Conservation (phyloP, 2,113 vertebrate species). For the Strix aluco region DNA sequence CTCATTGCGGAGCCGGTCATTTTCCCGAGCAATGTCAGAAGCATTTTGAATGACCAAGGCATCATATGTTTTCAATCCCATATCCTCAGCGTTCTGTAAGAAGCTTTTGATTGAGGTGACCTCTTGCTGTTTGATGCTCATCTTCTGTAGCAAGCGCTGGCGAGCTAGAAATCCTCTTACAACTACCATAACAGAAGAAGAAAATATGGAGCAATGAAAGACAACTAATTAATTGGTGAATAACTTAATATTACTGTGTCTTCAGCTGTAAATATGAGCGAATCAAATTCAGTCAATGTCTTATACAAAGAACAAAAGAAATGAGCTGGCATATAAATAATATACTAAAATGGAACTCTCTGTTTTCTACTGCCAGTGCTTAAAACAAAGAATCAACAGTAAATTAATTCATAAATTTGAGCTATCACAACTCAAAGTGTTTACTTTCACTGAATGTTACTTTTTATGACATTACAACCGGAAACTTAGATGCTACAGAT, state of each 20-base stretch:
- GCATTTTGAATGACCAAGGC: constrained; percentile 93
- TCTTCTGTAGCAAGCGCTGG: constrained; percentile 74
- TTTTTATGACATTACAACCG: neutral
- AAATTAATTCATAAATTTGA: neutral
- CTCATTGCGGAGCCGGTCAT: constrained; percentile 84
- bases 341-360: neutral
- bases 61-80: constrained; percentile 87
- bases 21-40: constrained; percentile 89
- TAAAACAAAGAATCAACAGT: neutral
- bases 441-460: neutral
- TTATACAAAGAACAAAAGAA: neutral
- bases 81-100: constrained; percentile 87
- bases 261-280: neutral
- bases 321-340: neutral
- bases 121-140: constrained; percentile 79
- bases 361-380: neutral
- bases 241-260: neutral
- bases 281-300: neutral
- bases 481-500: neutral
- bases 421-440: neutral
- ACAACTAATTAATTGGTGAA: neutral
- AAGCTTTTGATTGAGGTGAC: constrained; percentile 81
- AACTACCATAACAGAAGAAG: constrained; percentile 73
- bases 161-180: constrained; percentile 90
- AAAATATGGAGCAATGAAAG: neutral